Conservation (phyloP, 92 coral and sea anemone species). For the Palythoa grandis region DNA sequence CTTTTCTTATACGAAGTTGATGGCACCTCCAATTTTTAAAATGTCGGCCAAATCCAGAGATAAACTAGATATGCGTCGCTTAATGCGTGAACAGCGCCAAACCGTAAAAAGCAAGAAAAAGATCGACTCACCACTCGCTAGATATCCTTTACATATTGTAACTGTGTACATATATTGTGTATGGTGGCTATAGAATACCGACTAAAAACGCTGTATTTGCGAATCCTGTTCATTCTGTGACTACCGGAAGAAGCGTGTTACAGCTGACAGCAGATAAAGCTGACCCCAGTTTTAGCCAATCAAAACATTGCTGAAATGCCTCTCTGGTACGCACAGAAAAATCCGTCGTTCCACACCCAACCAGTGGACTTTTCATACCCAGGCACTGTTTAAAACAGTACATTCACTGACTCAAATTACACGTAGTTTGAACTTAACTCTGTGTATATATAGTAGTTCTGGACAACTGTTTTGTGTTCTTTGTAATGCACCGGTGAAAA, state of each 20-base stretch:
- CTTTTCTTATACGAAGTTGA: constrained; percentile 27
- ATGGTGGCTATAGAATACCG: too few relatives aligned
- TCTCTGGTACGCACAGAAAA: too few relatives aligned
- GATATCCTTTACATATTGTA: constrained; percentile 69
- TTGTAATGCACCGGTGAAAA: constrained; percentile 87
- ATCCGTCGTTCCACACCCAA: background rate
- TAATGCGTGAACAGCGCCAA: constrained; percentile 79
- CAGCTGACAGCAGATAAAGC: too few relatives aligned
- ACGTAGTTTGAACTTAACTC: constrained; percentile 45
- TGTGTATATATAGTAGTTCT: constrained; percentile 71
- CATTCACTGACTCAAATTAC: too few relatives aligned
- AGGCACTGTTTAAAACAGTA: background rate
- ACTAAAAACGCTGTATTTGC: too few relatives aligned
- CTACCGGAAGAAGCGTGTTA: too few relatives aligned
- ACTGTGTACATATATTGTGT: background rate
- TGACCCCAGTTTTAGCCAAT: too few relatives aligned
- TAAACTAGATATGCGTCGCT: constrained; percentile 80
- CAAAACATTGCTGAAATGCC: too few relatives aligned
- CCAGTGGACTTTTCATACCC: background rate
- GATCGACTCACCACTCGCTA: constrained; percentile 92
- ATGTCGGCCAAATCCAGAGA: constrained; percentile 82
- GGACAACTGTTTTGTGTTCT: constrained; percentile 92
- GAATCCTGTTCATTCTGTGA: too few relatives aligned
- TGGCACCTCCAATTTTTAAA: constrained; percentile 29
- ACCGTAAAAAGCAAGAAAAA: constrained; percentile 70